Evolutionary conservation across 2,888 invertebrate genomes (phyloP).

Genomic region (Acholoe squamosa): DNA sequence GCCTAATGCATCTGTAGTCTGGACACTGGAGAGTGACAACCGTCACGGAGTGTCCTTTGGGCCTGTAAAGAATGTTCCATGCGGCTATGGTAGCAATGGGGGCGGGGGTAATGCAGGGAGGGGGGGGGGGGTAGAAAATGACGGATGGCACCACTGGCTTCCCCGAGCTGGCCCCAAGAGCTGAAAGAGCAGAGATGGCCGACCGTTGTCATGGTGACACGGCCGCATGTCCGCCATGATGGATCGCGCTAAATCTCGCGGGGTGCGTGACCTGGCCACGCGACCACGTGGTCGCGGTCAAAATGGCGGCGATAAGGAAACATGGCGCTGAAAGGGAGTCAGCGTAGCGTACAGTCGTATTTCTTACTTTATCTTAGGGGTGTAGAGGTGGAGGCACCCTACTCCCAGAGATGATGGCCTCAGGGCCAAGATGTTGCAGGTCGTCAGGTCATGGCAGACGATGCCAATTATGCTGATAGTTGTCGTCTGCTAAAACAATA

Average conservation of each 20-base stretch:
- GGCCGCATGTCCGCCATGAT: conserved; percentile 51
- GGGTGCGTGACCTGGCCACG: conserved; percentile 55
- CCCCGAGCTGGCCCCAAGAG: background rate
- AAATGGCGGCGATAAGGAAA: conserved; percentile 58
- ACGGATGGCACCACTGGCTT: background rate
- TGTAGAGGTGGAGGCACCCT: background rate
- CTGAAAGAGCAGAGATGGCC: conserved; percentile 49
- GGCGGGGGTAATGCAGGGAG: too few relatives aligned
- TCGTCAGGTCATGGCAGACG: background rate
- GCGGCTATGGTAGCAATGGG: background rate
- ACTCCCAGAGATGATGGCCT: background rate
- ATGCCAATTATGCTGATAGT: too few relatives aligned
- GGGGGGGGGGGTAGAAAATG: background rate
- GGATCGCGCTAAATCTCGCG: conserved; percentile 58
- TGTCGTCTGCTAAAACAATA: too few relatives aligned
- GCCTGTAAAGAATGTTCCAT: background rate
- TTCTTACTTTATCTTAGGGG: conserved; percentile 51
- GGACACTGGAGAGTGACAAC: background rate
- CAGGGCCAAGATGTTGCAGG: background rate
- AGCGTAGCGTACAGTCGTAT: conserved; percentile 28
- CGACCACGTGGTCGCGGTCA: conserved; percentile 52
- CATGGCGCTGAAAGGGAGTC: conserved; percentile 17
- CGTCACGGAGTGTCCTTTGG: background rate
- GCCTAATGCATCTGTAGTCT: too few relatives aligned
- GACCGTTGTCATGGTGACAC: conserved; percentile 59